A percentile compares a stretch with the other conserved stretches of the same genome.
Evolutionary conservation across 2,797 vertebrate species (phyloP).

Genomic region (Cossypha dichroa): DNA sequence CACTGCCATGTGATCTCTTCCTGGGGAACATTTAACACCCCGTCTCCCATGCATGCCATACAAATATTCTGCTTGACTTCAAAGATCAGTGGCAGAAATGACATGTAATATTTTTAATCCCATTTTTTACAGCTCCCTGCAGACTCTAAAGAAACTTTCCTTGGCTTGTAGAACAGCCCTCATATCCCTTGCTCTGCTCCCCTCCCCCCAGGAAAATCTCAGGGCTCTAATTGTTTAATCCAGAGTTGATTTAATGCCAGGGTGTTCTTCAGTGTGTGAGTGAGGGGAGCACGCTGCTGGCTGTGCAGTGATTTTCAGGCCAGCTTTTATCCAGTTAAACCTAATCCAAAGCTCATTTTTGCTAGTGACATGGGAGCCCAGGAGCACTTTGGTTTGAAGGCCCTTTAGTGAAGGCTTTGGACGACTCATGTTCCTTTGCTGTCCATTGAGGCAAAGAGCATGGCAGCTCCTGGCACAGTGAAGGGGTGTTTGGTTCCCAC

Average conservation of each 20-base stretch:
- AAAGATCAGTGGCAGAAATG: constrained; percentile 61
- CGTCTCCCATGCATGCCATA: constrained; percentile 49
- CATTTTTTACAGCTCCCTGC: constrained; percentile 67
- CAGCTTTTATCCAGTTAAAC: constrained; percentile 52
- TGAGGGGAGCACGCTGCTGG: constrained; percentile 9
- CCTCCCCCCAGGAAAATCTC: constrained; percentile 46
- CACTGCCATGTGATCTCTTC: constrained; percentile 52
- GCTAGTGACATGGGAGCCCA: constrained; percentile 14
- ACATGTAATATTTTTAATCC: constrained; percentile 67
- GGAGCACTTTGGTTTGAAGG: constrained; percentile 11
- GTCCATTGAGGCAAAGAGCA: not conserved
- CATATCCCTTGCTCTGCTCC: not conserved
- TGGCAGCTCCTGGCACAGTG: not conserved
- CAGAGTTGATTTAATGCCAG: constrained; percentile 57
- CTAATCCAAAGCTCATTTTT: constrained; percentile 52
- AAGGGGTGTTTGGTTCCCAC: not conserved
- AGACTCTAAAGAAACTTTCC: constrained; percentile 61
- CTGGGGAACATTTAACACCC: constrained; percentile 58
- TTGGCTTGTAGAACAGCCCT: constrained; percentile 34
- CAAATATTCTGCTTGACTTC: constrained; percentile 56
- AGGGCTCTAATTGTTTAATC: constrained; percentile 65
- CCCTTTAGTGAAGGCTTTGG: not conserved
- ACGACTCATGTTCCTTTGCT: not conserved
- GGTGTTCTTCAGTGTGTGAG: constrained; percentile 15
- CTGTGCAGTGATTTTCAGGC: constrained; percentile 37